These are phyloP conservation scores for Ametastegia equiseti DNA, from an alignment of 2,888 invertebrate species.

Conservation along the genomic window DNA sequence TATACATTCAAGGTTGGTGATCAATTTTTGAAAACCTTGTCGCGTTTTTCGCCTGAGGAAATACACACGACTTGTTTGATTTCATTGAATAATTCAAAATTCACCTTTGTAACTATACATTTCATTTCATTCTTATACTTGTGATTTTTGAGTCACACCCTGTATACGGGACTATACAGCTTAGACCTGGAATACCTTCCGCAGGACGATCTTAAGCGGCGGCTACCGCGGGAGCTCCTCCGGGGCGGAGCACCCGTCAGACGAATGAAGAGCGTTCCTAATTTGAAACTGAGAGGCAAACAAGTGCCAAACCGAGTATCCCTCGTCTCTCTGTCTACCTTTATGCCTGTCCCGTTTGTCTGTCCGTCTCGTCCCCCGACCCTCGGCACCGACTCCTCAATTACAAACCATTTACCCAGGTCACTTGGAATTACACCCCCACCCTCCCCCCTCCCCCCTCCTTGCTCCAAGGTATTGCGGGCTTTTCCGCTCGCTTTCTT, in stretches of 20 bases:
- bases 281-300: slow-evolving; percentile 74
- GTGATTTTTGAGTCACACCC: background rate
- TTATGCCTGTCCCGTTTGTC: background rate
- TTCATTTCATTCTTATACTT: background rate
- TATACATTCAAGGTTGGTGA: no score
- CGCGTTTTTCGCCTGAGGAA: background rate
- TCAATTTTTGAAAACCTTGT: background rate
- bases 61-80: background rate
- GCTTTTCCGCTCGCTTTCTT: slow-evolving; percentile 44
- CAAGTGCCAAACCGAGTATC: slow-evolving; percentile 66
- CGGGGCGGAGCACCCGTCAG: slow-evolving; percentile 74
- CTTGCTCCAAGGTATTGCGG: slow-evolving; percentile 33
- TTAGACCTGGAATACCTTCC: background rate
- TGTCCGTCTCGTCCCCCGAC: slow-evolving; percentile 1
- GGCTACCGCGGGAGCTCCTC: slow-evolving; percentile 71
- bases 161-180: background rate
- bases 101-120: background rate
- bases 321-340: slow-evolving; percentile 39
- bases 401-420: slow-evolving; percentile 44
- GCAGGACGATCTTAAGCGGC: slow-evolving; percentile 30
- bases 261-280: slow-evolving; percentile 75
- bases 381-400: slow-evolving; percentile 33
- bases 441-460: slow-evolving; percentile 38
- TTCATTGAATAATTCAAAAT: no score
- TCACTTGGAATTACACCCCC: slow-evolving; percentile 38